These are phyloP conservation scores for Strigamia transsilvanica DNA, from an alignment of 2,888 invertebrate species.

Conservation along the genomic window DNA sequence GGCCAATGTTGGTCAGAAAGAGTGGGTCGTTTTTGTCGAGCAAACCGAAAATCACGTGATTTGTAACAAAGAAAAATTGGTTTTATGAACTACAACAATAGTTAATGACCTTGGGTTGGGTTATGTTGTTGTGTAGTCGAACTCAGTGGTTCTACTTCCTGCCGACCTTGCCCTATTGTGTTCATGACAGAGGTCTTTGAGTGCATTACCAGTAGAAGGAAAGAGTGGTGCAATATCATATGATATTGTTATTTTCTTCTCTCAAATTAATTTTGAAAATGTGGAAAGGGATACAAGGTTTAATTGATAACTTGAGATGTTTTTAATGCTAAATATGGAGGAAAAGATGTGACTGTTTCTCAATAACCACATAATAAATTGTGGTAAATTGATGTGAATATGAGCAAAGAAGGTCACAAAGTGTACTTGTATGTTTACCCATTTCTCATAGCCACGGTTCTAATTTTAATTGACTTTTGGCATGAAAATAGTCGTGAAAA, in stretches of 20 bases:
- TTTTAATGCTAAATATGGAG: not conserved
- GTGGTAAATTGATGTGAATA: not conserved
- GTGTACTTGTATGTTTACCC: not conserved
- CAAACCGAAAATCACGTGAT: too few relatives aligned
- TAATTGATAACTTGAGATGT: not conserved
- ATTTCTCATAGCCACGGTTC: not conserved
- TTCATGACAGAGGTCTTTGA: not conserved
- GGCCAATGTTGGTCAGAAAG: too few relatives aligned
- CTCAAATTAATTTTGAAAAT: not conserved
- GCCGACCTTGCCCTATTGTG: slow-evolving; percentile 4
- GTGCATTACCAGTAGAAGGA: not conserved
- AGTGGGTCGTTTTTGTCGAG: too few relatives aligned
- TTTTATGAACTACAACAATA: too few relatives aligned
- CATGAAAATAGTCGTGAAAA: not conserved
- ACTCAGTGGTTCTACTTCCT: not conserved
- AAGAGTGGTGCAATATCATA: not conserved
- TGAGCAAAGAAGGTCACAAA: not conserved
- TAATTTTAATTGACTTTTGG: not conserved
- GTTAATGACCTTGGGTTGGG: too few relatives aligned
- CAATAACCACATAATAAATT: not conserved
- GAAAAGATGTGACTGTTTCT: not conserved
- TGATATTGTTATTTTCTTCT: not conserved
- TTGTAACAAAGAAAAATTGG: too few relatives aligned
- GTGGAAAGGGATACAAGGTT: not conserved
- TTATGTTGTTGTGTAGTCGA: not conserved